phyloP scores from a whole-genome alignment of 1,140 invertebrate species.

The Pissodes strobi region DNA sequence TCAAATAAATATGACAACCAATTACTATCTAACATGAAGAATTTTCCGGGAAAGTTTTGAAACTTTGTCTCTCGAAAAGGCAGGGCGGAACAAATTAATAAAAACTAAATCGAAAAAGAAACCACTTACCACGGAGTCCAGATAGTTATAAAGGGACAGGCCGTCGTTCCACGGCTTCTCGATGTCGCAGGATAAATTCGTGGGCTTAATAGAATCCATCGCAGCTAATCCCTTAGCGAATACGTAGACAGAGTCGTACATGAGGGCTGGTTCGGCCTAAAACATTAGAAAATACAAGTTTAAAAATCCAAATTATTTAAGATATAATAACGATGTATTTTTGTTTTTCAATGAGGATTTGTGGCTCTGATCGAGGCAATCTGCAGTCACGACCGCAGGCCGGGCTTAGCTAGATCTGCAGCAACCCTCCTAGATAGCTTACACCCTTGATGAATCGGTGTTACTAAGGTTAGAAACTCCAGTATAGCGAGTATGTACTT shows the following conservation, averaged over 20 bases:
- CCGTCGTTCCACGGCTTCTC: slow-evolving; percentile 86
- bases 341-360: no score
- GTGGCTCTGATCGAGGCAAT: no score
- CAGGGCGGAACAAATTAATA: not conserved
- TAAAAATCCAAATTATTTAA: no score
- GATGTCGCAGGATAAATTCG: slow-evolving; percentile 81
- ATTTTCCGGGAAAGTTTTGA: not conserved
- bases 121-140: slow-evolving; percentile 77
- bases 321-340: no score
- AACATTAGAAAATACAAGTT: no score
- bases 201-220: slow-evolving; percentile 70
- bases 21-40: not conserved
- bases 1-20: not conserved
- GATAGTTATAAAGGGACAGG: slow-evolving; percentile 86
- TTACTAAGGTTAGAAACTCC: no score
- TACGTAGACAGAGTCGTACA: slow-evolving; percentile 89
- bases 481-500: no score
- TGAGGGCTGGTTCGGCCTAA: slow-evolving; percentile 89
- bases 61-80: not conserved
- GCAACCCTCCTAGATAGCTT: no score
- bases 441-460: no score
- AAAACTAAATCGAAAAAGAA: not conserved
- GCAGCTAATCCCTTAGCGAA: slow-evolving; percentile 80
- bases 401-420: no score
- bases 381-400: no score